Evolutionary conservation across 2,797 vertebrate genomes (phyloP), one percentile per base, ranked within the genome.

Genomic region (Cetoscarus ocellatus): DNA sequence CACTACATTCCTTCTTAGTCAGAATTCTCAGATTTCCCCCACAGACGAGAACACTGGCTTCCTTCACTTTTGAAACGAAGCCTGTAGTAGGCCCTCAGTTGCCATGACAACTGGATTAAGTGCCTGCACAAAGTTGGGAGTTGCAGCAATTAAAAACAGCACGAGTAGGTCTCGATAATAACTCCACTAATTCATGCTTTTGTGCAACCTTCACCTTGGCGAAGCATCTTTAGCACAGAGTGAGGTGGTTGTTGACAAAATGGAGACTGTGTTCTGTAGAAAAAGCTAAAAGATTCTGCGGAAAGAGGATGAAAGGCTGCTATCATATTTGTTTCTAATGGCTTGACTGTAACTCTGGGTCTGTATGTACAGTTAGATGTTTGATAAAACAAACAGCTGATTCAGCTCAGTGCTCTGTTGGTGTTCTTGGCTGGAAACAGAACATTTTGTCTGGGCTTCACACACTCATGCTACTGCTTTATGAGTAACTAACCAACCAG

Each of bases 61-160:
- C 56, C 58, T 70, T 67, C 45, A 80, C 60, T 75, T 75, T 47
- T 70, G 61, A 80, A 85, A 55, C 74, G 38, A 73, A 71, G 51
- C 62, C 47, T 5, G 40, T 66, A 56, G 38, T 43, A 58, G 57
- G n/a, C 49, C 51, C 63, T 66, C 58, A 19, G 84, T 90, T 86
- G 52, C 81, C 80, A 75, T 88, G 84, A 81, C 77, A 70, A 84
- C 76, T 34, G 42, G 53, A 73, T 70, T 57, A 48, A 79, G 80
- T 71, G 34, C 62, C 58, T 70, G 43, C 43, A 65, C 60, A 61
- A 44, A 76, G 59, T 79, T 51, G 77, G 73, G 67, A 48, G 54
- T 65, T 73, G 42, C n/a, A 53, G 50, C 70, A 79, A 67, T 80
- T 79, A 76, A 75, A 77, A 84, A 40, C 17, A 44, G 39, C 44